A percentile compares a stretch with the other conserved stretches of the same genome.
These are phyloP conservation scores for Rhabditoides inermis DNA, from an alignment of 2,888 invertebrate genomes.

Conservation along the genomic window DNA sequence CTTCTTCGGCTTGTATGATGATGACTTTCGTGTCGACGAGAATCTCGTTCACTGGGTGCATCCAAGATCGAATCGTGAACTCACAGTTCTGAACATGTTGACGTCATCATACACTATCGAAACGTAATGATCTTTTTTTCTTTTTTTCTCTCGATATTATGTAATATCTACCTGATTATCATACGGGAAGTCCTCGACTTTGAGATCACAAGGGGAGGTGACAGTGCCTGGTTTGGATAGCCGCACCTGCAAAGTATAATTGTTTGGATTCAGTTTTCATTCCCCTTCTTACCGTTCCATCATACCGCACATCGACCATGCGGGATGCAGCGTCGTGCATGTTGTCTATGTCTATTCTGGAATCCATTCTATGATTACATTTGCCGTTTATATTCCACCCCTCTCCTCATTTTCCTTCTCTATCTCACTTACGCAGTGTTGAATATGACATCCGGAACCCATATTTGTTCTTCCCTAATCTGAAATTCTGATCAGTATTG, in stretches of 20 bases:
- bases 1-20: too few species aligned
- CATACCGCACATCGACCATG: conserved; percentile 21
- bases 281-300: conserved; percentile 17
- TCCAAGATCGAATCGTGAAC: background rate
- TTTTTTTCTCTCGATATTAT: background rate
- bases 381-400: too few species aligned
- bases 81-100: background rate
- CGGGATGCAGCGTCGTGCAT: conserved; percentile 11
- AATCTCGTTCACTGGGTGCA: background rate
- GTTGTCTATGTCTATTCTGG: conserved; percentile 18
- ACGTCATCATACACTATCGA: background rate
- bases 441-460: conserved; percentile 31
- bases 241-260: conserved; percentile 5
- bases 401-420: background rate
- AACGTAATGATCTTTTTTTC: background rate
- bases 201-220: conserved; percentile 18
- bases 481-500: too few species aligned
- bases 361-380: too few species aligned
- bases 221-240: conserved; percentile 3
- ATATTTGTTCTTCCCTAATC: conserved; percentile 9
- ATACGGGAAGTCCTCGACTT: conserved; percentile 27
- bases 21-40: background rate
- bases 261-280: background rate
- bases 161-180: conserved; percentile 22
- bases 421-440: conserved; percentile 16